These are phyloP conservation scores for Gobio occitaniae DNA, from an alignment of 2,797 vertebrate species.

Conservation along the genomic window DNA sequence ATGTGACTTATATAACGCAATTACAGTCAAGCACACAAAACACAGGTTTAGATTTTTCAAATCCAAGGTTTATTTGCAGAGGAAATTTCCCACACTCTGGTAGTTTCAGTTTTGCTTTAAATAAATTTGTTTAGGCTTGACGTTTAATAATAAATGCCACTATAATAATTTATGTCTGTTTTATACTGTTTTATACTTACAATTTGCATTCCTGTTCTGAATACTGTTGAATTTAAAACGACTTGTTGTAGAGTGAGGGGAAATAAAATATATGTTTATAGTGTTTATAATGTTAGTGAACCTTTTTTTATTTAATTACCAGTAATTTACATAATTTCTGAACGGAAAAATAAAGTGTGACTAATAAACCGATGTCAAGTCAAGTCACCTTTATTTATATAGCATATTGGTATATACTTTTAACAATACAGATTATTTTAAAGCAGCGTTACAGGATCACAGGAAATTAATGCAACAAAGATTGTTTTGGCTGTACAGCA, in stretches of 20 bases:
- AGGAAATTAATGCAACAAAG: no score
- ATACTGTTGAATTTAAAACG: background rate
- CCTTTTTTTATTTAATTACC: background rate
- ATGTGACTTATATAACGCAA: background rate
- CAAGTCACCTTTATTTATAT: no score
- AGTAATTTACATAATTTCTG: background rate
- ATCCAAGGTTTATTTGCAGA: background rate
- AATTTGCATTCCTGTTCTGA: background rate
- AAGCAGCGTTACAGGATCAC: no score
- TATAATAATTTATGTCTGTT: background rate
- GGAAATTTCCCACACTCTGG: background rate
- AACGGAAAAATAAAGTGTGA: background rate
- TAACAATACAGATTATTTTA: no score
- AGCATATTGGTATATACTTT: no score
- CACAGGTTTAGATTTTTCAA: background rate
- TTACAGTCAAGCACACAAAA: no score
- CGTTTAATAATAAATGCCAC: background rate
- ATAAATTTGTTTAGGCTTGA: background rate
- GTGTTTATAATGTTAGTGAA: background rate
- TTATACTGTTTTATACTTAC: background rate
- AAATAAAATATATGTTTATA: background rate
- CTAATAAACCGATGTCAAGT: background rate
- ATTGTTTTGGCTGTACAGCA: no score
- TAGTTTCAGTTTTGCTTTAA: background rate
- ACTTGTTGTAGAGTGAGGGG: background rate